A percentile compares a stretch with the other conserved stretches of the same genome.
Evolutionary conservation across 2,113 vertebrate species (phyloP).

Genomic region (Calidris pugnax): DNA sequence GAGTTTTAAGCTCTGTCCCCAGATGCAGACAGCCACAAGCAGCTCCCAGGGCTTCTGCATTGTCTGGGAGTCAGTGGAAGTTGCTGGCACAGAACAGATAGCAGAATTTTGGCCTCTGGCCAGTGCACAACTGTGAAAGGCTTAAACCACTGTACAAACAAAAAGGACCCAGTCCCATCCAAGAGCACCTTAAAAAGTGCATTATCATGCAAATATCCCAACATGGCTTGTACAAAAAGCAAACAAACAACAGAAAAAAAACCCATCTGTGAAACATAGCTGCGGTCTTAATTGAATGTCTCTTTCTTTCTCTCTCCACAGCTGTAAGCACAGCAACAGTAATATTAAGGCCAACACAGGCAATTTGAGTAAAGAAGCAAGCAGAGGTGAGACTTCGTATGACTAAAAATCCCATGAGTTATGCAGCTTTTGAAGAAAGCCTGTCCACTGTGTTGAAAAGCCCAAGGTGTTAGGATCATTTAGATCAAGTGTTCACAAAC

Average conservation of each 20-base stretch:
- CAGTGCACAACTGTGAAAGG: not conserved
- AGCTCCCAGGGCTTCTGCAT: constrained; percentile 27
- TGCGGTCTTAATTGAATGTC: not conserved
- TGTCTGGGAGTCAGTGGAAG: constrained; percentile 12
- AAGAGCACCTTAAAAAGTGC: constrained; percentile 28
- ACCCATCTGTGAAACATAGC: constrained; percentile 25
- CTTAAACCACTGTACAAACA: constrained; percentile 49
- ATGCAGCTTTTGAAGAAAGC: not conserved
- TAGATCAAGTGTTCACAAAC: not conserved
- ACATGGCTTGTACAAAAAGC: constrained; percentile 13
- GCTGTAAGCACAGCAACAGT: not conserved
- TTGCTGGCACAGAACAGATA: constrained; percentile 25
- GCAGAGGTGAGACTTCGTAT: not conserved
- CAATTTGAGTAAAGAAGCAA: not conserved
- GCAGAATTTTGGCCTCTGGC: constrained; percentile 48
- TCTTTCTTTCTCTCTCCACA: not conserved
- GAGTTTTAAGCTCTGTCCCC: constrained; percentile 34
- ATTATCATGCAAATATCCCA: constrained; percentile 57
- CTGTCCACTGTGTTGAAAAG: not conserved
- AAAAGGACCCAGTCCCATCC: constrained; percentile 23
- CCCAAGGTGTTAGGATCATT: not conserved
- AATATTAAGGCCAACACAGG: not conserved
- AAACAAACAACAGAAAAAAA: not conserved
- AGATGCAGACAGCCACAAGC: not conserved
- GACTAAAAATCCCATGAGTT: not conserved